Evolutionary conservation across 2,113 vertebrate species (phyloP), one percentile per base, ranked within the genome.

Genomic region (Macquaria ambigua): DNA sequence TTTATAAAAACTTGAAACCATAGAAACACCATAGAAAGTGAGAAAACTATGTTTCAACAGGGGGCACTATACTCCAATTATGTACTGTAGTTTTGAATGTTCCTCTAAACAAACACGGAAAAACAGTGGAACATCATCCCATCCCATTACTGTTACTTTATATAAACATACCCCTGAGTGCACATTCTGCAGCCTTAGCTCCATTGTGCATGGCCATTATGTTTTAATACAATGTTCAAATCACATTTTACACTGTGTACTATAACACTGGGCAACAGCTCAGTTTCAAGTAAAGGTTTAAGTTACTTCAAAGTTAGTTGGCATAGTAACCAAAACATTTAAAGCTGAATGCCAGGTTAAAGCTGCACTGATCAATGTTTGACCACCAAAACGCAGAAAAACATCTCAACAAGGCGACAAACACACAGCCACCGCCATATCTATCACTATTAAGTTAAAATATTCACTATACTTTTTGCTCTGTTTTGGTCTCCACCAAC

Each of bases 401-500:
- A 12, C n/a, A 52, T 59, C 14, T 62, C 31, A 41, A 66, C 4
- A n/a, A 62, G 56, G 20, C 20, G 18, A 5, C 21, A 81, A 58
- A 67, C 16, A 74, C 25, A 63, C 48, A 70, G 37, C 15, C 46
- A 69, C 41, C 15, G 15, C 28, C n/a, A 70, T 31, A 8, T 64
- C 8, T 31, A 37, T 37, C 37, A 21, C 23, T 50, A 61, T 62
- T 21, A 16, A 34, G 3, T 20, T 58, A 7, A 8, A 21, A 34
- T 61, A 34, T 39, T 28, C 23, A 12, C 15, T 41, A 3, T 5
- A 67, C 20, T 61, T 50, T 59, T 41, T 28, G 31, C 21, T 68
- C 41, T 15, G 15, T 11, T 69, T 82, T 76, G 31, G 55, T 53
- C 43, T 52, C 41, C 31, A 61, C 72, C 53, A 68, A 3, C n/a